Evolutionary conservation across 2,797 vertebrate genomes (phyloP).

Genomic region (Coregonus sp.): DNA sequence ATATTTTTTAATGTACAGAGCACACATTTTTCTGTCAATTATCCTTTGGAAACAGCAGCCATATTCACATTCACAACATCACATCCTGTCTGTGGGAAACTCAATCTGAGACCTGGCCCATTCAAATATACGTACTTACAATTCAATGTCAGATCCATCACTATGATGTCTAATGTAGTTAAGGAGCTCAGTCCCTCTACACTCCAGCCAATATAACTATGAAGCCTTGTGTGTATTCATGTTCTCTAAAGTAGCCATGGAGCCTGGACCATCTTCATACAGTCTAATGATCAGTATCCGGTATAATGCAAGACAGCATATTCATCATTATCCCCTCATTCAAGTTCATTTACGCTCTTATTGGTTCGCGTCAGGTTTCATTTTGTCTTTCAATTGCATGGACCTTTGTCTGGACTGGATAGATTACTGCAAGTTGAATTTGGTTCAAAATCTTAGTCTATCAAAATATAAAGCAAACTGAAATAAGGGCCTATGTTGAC

Average conservation of each 20-base stretch:
- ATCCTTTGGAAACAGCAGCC: background rate
- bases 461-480: no score
- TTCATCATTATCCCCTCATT: background rate
- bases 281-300: background rate
- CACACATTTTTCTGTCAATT: background rate
- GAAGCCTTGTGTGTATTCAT: background rate
- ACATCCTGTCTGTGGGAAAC: conserved; percentile 30
- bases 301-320: conserved; percentile 6
- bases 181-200: conserved; percentile 30
- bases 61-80: background rate
- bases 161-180: conserved; percentile 40
- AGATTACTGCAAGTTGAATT: no score
- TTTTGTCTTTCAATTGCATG: no score
- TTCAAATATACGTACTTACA: conserved; percentile 49
- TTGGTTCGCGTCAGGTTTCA: no score
- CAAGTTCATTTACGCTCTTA: background rate
- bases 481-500: no score
- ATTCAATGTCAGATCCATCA: conserved; percentile 48
- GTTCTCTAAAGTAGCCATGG: background rate
- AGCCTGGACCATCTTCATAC: background rate
- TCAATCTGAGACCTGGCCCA: conserved; percentile 42
- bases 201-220: background rate
- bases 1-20: background rate
- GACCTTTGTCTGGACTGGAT: no score
- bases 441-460: no score